Evolutionary conservation across 2,888 invertebrate species (phyloP).

Genomic region (Spodoptera picta): DNA sequence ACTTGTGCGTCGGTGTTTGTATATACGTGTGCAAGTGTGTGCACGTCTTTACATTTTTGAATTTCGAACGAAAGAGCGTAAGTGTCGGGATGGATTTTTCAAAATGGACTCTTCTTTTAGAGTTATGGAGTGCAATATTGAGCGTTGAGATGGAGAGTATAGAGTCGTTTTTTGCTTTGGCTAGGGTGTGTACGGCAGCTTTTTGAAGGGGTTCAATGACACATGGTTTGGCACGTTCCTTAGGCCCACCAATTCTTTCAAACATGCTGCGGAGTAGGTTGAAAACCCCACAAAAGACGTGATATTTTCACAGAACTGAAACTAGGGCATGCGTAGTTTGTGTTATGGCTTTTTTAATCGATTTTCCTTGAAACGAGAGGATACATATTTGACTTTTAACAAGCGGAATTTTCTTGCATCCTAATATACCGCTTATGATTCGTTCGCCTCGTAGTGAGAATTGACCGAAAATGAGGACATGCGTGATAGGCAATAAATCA

Average conservation of each 20-base stretch:
- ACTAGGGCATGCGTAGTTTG: conserved; percentile 78
- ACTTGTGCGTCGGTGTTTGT: conserved; percentile 67
- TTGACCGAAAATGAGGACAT: conserved; percentile 76
- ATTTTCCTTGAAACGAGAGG: conserved; percentile 74
- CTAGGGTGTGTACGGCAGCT: conserved; percentile 67
- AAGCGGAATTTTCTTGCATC: conserved; percentile 44
- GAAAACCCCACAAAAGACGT: conserved; percentile 78
- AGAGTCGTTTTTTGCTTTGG: conserved; percentile 68
- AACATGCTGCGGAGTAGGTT: conserved; percentile 61
- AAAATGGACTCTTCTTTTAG: conserved; percentile 74
- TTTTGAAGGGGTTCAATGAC: conserved; percentile 85
- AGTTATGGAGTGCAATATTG: conserved; percentile 65
- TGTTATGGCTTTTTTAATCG: conserved; percentile 66
- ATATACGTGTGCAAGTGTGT: conserved; percentile 70
- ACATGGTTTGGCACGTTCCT: conserved; percentile 82
- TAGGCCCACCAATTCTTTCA: conserved; percentile 81
- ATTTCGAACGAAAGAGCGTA: conserved; percentile 79
- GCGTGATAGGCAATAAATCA: conserved; percentile 67
- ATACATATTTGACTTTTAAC: conserved; percentile 62
- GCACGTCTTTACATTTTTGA: conserved; percentile 80
- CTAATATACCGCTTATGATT: conserved; percentile 57
- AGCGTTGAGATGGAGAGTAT: conserved; percentile 55
- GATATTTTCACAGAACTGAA: conserved; percentile 78
- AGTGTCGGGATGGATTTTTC: conserved; percentile 71
- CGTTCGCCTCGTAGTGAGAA: conserved; percentile 67